These are phyloP conservation scores for Daktulosphaira vitifoliae DNA, from an alignment of 1,140 invertebrate genomes.

Conservation along the genomic window DNA sequence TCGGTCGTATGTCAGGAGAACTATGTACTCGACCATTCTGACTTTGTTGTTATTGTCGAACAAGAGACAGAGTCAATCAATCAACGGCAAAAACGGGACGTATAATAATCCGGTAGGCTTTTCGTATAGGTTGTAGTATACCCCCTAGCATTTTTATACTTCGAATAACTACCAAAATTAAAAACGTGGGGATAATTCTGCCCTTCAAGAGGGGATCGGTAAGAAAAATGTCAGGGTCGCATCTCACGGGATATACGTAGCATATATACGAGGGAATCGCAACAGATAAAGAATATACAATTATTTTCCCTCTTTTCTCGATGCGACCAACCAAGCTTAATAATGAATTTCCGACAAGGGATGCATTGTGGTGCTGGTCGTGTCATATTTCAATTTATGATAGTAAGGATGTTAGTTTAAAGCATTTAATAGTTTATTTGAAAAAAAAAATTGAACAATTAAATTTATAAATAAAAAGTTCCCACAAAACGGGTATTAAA, in stretches of 20 bases:
- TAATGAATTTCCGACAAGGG: too few relatives aligned
- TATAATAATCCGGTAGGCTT: conserved; percentile 28
- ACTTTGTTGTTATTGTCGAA: too few relatives aligned
- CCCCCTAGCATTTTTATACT: not conserved
- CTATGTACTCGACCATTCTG: too few relatives aligned
- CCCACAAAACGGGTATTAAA: too few relatives aligned
- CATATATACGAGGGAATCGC: not conserved
- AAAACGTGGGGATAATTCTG: not conserved
- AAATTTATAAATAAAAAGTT: too few relatives aligned
- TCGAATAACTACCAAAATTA: conserved; percentile 14
- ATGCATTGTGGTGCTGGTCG: too few relatives aligned
- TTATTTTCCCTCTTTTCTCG: conserved; percentile 11
- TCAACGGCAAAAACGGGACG: conserved; percentile 26
- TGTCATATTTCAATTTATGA: too few relatives aligned
- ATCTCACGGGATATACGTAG: conserved; percentile 2
- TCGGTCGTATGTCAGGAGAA: too few relatives aligned
- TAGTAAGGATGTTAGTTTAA: too few relatives aligned
- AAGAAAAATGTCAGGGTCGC: conserved; percentile 15
- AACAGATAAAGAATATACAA: conserved; percentile 4
- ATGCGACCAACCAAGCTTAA: not conserved
- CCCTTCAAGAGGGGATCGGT: not conserved
- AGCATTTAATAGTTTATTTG: too few relatives aligned
- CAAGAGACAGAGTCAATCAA: conserved; percentile 13
- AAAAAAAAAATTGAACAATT: too few relatives aligned
- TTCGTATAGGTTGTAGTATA: not conserved